Evolutionary conservation across 2,113 vertebrate genomes (phyloP).

Genomic region (Pteruthius melanotis): DNA sequence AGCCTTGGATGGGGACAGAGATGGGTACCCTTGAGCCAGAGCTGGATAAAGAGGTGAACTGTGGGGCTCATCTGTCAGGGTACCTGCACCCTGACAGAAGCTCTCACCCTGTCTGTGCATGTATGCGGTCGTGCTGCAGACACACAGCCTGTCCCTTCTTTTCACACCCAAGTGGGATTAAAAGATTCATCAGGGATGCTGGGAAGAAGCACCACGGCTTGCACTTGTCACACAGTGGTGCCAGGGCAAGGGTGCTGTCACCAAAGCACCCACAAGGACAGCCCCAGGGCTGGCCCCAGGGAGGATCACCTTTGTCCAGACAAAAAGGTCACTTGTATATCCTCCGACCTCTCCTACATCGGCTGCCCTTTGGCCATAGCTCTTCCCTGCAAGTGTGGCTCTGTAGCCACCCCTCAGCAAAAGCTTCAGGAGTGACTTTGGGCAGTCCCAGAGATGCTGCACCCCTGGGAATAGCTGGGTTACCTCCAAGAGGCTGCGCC

Average conservation of each 20-base stretch:
- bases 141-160: neutral
- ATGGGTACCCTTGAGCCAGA: neutral
- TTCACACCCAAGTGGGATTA: neutral
- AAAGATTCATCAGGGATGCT: neutral
- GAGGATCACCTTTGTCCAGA: neutral
- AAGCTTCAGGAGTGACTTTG: neutral
- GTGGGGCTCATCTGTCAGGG: neutral
- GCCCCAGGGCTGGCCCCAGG: neutral
- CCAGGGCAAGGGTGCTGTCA: neutral
- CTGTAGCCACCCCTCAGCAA: neutral
- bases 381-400: neutral
- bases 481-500: neutral
- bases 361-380: neutral
- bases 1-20: neutral
- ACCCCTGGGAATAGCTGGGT: neutral
- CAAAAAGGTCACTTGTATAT: neutral
- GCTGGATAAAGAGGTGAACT: neutral
- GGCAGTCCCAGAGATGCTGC: neutral
- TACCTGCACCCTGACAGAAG: neutral
- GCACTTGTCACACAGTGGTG: neutral
- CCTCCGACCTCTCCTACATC: accelerated
- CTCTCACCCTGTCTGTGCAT: neutral
- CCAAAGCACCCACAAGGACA: neutral
- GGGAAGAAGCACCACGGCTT: neutral
- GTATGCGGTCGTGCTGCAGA: neutral